phyloP scores from a whole-genome alignment of 1,140 invertebrate genomes.

The Hypothenemus hampei region DNA sequence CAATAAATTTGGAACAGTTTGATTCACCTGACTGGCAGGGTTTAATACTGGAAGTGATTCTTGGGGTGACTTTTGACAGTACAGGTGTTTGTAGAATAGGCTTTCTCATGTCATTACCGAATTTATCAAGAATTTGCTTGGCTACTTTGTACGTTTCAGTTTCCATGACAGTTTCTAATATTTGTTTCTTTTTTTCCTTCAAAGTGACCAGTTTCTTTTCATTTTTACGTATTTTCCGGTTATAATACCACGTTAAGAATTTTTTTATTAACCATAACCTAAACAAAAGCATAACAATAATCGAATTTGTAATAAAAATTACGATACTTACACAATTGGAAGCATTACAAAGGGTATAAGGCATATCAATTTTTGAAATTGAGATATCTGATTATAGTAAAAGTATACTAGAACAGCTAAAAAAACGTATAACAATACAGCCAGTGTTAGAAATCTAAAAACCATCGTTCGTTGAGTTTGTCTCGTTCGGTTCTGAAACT shows the following conservation, averaged over 20 bases:
- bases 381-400: constrained; percentile 65
- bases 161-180: constrained; percentile 94
- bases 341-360: constrained; percentile 69
- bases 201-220: constrained; percentile 69
- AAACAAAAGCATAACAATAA: too few relatives aligned
- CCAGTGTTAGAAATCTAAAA: constrained; percentile 72
- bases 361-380: constrained; percentile 65
- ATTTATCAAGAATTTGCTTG: constrained; percentile 86
- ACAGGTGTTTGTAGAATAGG: too few relatives aligned
- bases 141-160: constrained; percentile 97
- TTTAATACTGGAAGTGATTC: too few relatives aligned
- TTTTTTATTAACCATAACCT: constrained; percentile 77
- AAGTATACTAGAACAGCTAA: constrained; percentile 72
- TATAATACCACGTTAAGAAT: constrained; percentile 82
- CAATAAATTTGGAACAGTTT: too few relatives aligned
- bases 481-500: constrained; percentile 72
- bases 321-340: constrained; percentile 72
- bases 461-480: constrained; percentile 73
- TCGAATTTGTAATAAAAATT: too few relatives aligned
- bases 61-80: too few relatives aligned
- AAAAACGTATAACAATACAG: constrained; percentile 73
- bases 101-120: constrained; percentile 58
- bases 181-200: constrained; percentile 76
- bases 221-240: constrained; percentile 75
- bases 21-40: too few relatives aligned